Percentiles rank a stretch among this genome's conserved stretches.
Evolutionary conservation across 2,888 invertebrate species (phyloP).

Genomic region (Ganaspis brasiliensis): DNA sequence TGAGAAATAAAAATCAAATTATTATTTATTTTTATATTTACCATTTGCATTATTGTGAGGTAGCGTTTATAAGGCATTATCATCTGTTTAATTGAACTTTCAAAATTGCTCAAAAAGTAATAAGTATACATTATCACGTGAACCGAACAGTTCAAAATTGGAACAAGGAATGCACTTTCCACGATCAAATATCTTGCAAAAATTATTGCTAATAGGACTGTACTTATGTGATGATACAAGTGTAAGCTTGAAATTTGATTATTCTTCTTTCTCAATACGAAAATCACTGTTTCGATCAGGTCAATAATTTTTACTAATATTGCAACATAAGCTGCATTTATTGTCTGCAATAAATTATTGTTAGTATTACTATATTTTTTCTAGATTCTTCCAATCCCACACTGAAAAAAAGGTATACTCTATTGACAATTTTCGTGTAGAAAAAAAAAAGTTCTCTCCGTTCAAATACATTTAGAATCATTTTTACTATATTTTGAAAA

Average conservation of each 20-base stretch:
- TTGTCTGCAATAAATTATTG: constrained; percentile 69
- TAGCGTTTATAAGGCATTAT: constrained; percentile 83
- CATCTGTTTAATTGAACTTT: constrained; percentile 80
- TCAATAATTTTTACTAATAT: constrained; percentile 85
- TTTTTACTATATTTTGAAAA: too few species aligned
- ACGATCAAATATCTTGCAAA: constrained; percentile 84
- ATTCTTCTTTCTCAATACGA: constrained; percentile 86
- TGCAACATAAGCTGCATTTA: constrained; percentile 82
- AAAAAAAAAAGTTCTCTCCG: too few species aligned
- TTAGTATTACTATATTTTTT: too few species aligned
- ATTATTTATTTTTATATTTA: too few species aligned
- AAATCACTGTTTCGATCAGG: constrained; percentile 86
- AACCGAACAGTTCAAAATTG: constrained; percentile 84
- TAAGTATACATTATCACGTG: constrained; percentile 90
- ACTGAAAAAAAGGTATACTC: too few species aligned
- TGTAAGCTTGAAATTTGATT: constrained; percentile 87
- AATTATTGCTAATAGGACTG: constrained; percentile 83
- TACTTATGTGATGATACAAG: constrained; percentile 87
- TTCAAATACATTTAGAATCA: too few species aligned
- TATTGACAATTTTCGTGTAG: too few species aligned
- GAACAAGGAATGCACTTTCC: constrained; percentile 83
- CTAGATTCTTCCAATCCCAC: too few species aligned
- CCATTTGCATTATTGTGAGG: constrained; percentile 85
- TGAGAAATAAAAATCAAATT: too few species aligned
- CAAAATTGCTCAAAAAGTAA: too few species aligned